A percentile compares a stretch with the other conserved stretches of the same genome.
phyloP scores from a whole-genome alignment of 2,888 invertebrate species.

The Hyposoter didymator region DNA sequence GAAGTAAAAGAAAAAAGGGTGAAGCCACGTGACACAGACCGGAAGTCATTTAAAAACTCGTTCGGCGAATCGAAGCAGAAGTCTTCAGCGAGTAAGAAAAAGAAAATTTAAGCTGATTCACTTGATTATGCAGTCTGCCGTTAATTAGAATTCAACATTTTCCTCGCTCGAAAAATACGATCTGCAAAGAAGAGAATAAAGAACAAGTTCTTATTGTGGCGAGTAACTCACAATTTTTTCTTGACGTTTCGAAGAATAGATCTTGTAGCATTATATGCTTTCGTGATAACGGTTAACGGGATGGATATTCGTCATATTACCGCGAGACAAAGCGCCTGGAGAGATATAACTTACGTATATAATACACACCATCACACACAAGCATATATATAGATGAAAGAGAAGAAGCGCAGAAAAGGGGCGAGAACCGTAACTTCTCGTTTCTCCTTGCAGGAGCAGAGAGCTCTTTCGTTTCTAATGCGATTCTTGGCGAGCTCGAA shows the following conservation, averaged over 20 bases:
- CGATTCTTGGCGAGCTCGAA: slow-evolving; percentile 54
- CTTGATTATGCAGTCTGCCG: slow-evolving; percentile 40
- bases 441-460: slow-evolving; percentile 68
- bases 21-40: slow-evolving; percentile 37
- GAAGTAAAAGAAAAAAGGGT: background rate
- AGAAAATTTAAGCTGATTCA: slow-evolving; percentile 53
- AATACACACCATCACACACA: slow-evolving; percentile 51
- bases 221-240: slow-evolving; percentile 69
- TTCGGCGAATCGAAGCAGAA: slow-evolving; percentile 3
- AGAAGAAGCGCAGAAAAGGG: slow-evolving; percentile 39
- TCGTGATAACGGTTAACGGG: slow-evolving; percentile 63
- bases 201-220: background rate
- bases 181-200: background rate
- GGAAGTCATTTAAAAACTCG: slow-evolving; percentile 38
- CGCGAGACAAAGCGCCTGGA: slow-evolving; percentile 79
- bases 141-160: slow-evolving; percentile 36
- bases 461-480: slow-evolving; percentile 74
- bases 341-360: slow-evolving; percentile 73
- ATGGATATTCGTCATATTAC: slow-evolving; percentile 83
- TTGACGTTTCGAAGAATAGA: slow-evolving; percentile 59
- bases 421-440: slow-evolving; percentile 74
- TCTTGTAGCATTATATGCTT: slow-evolving; percentile 57
- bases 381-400: background rate
- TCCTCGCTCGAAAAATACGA: background rate
- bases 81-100: slow-evolving; percentile 1